Evolutionary conservation across 1,140 invertebrate genomes (phyloP).

Genomic region (Magallana gigas): DNA sequence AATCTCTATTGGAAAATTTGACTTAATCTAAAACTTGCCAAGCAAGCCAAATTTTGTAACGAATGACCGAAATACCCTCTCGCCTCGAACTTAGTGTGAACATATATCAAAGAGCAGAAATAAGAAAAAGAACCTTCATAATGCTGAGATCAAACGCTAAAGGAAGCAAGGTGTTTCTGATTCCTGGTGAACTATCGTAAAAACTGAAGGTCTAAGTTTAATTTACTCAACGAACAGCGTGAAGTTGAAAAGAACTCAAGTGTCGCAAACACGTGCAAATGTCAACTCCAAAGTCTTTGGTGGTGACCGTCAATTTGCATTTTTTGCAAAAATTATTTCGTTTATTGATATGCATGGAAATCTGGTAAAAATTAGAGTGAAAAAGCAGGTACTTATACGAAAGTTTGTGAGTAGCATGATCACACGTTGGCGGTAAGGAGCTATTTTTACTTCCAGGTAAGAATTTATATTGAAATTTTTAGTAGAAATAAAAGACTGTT

Average conservation of each 20-base stretch:
- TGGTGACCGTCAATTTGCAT: neutral
- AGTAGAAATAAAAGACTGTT: too few relatives aligned
- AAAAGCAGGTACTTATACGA: neutral
- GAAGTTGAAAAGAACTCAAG: neutral
- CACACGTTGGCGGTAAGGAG: too few relatives aligned
- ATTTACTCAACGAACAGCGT: neutral
- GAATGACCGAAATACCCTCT: slow-evolving; percentile 29
- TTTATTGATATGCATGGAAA: neutral
- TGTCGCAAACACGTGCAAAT: slow-evolving; percentile 13
- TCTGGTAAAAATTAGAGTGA: neutral
- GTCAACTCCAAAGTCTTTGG: neutral
- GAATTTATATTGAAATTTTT: too few relatives aligned
- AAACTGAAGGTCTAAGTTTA: slow-evolving; percentile 7
- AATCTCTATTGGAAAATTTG: slow-evolving; percentile 36
- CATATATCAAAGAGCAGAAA: slow-evolving; percentile 29
- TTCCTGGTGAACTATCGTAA: slow-evolving; percentile 23
- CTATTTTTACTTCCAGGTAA: too few relatives aligned
- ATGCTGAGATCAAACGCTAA: neutral
- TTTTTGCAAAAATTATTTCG: neutral
- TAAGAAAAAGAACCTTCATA: slow-evolving; percentile 24
- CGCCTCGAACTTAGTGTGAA: slow-evolving; percentile 12
- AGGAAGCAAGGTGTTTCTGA: slow-evolving; percentile 23
- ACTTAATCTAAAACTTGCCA: slow-evolving; percentile 10
- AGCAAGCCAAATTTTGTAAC: slow-evolving; percentile 17
- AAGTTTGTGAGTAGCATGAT: too few relatives aligned